Percentiles rank a stretch among this genome's conserved stretches.
These are phyloP conservation scores for Chanos chanos DNA, from an alignment of 2,797 vertebrate species.

Conservation along the genomic window DNA sequence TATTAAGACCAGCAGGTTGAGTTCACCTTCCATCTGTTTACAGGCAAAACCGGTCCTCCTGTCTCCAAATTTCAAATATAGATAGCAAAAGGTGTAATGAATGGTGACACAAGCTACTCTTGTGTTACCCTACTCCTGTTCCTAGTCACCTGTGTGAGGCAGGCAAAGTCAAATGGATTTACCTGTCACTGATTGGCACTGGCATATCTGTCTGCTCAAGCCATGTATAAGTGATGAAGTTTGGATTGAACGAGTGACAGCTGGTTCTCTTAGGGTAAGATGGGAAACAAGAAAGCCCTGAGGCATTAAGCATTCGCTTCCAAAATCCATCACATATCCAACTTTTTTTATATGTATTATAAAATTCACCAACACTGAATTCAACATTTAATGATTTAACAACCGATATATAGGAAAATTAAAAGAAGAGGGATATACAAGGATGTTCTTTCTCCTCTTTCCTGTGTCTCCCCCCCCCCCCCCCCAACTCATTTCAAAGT, in stretches of 20 bases:
- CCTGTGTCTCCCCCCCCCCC: too few species aligned
- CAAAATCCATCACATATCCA: too few species aligned
- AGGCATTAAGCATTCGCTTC: constrained; percentile 21
- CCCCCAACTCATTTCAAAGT: too few species aligned
- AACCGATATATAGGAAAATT: too few species aligned
- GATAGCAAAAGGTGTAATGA: too few species aligned
- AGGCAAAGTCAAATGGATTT: neutral
- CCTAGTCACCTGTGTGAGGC: neutral
- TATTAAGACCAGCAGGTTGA: constrained; percentile 16
- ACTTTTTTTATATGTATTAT: neutral
- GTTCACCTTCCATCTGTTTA: constrained; percentile 41
- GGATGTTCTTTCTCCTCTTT: too few species aligned
- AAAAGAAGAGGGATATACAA: too few species aligned
- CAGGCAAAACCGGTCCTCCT: neutral
- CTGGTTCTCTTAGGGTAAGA: neutral
- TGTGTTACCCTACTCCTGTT: too few species aligned
- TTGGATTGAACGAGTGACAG: neutral
- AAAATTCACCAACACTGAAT: too few species aligned
- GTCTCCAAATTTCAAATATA: too few species aligned
- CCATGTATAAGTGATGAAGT: neutral
- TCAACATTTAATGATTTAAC: too few species aligned
- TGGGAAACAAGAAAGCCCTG: neutral
- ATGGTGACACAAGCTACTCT: too few species aligned
- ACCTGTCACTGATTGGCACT: neutral
- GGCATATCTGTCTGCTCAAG: neutral